Evolutionary conservation across 2,113 vertebrate species (phyloP), one percentile per base, ranked within the genome.

Genomic region (Cebidichthys violaceus): DNA sequence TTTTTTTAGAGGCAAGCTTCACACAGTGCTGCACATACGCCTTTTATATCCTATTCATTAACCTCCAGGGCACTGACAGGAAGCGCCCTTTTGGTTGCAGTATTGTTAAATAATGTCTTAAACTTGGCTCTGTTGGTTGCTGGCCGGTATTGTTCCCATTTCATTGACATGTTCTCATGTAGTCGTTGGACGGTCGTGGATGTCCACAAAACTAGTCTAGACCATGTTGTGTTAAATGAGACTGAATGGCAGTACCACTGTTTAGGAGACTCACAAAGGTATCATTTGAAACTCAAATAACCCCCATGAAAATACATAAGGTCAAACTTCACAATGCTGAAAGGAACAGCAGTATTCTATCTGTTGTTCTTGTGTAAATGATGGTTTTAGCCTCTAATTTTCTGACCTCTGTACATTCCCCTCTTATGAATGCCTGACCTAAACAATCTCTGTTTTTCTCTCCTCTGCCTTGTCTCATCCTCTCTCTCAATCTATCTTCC

Each of bases 91-190:
- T 83, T 84, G 81, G 76, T 82, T 74, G 89, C 59, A 27, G 65
- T 78, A 81, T 89, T 90, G 84, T 89, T 91, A 87, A 86, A 77
- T 22, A 68, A 83, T 47, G 81, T 82, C 75, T 87, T 92, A 72
- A 91, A 89, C 72, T 24, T 4, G 65, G 85, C 71, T 80, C 35
- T 37, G 67, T 54, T 80, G 82, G 75, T 75, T 80, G 55, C 65
- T 54, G 27, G 24, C 64, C 33, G 71, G 70, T 9, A 77, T 85
- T 89, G 82, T 84, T 84, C 41, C n/a, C 6, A 22, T 74, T 91
- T 90, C 85, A 91, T 68, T 86, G 74, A 84, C 90, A 86, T 37
- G 50, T 82, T 89, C 79, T 81, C 81, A 91, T 83, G 72, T 81
- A 69, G 31, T 77, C 64, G 29, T 15, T 52, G n/a, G 13, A 62